Evolutionary conservation across 2,797 vertebrate species (phyloP).

Genomic region (Arctocebus calabarensis): DNA sequence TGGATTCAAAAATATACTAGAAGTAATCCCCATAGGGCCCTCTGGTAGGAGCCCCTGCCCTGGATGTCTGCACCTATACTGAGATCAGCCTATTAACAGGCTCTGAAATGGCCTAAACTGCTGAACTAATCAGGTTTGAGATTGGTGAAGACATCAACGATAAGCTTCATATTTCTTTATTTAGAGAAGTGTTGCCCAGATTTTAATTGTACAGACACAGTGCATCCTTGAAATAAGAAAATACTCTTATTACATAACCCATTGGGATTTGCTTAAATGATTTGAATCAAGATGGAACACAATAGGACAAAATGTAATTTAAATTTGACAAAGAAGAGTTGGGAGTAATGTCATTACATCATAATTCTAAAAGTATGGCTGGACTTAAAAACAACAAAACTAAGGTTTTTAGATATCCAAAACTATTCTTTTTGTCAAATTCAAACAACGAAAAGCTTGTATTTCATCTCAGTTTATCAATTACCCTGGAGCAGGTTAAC

Average conservation of each 20-base stretch:
- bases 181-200: background rate
- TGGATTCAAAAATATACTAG: background rate
- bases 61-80: too few species aligned
- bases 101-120: background rate
- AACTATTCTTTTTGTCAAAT: background rate
- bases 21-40: background rate
- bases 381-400: background rate
- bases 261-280: background rate
- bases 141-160: background rate
- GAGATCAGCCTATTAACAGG: background rate
- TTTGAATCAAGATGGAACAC: background rate
- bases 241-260: background rate
- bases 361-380: background rate
- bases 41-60: background rate
- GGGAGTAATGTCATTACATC: too few species aligned
- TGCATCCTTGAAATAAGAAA: background rate
- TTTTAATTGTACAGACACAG: background rate
- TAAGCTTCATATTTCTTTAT: background rate
- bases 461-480: background rate
- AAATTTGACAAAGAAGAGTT: background rate
- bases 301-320: background rate
- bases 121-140: background rate
- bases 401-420: background rate
- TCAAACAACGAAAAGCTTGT: background rate
- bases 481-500: background rate